Evolutionary conservation across 2,888 invertebrate genomes (phyloP), one percentile per base, ranked within the genome.

Genomic region (Dendrolimus houi): DNA sequence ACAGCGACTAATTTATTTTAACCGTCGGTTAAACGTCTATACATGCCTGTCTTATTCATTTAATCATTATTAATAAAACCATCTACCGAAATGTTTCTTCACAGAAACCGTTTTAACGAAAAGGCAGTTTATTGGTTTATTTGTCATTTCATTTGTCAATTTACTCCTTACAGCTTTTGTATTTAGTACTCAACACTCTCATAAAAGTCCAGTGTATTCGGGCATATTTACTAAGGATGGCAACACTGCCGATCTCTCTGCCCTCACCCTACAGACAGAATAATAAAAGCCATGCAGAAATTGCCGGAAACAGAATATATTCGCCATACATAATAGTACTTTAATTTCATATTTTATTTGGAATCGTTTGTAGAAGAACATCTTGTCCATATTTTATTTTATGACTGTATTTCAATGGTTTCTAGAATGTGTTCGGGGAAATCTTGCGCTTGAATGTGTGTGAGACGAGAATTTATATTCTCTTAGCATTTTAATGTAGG

Each of bases 291-390:
- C 55, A n/a, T 54, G 41, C 54, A 53, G 56, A 42, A 55, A 54
- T 52, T 54, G 42, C 41, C 47, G 47, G 47, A 47, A 47, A 47
- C 47, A 47, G 47, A 47, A 47, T 47, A 47, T 47, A 47, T 47
- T 47, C 47, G 3, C 47, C 47, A 47, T 47, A 47, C 12, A 47
- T 29, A 29, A 58, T 55, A 56, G 56, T 56, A 54, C 56, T 57
- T 55, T 59, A 57, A 56, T 55, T 59, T 53, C 52, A 59, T 59
- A 59, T 59, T 59, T 59, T 56, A 58, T 58, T 52, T 56, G 54
- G 12, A 53, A 59, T 59, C 59, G 55, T 56, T 55, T 55, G 59
- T 55, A 59, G 54, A 29, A 53, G n/a, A 53, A 14, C 53, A 14
- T 14, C 13, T 17, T 53, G 53, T 53, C 17, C 53, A 14, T 53